Conservation (phyloP, 2,888 invertebrate species). For the Cyaniris semiargus region DNA sequence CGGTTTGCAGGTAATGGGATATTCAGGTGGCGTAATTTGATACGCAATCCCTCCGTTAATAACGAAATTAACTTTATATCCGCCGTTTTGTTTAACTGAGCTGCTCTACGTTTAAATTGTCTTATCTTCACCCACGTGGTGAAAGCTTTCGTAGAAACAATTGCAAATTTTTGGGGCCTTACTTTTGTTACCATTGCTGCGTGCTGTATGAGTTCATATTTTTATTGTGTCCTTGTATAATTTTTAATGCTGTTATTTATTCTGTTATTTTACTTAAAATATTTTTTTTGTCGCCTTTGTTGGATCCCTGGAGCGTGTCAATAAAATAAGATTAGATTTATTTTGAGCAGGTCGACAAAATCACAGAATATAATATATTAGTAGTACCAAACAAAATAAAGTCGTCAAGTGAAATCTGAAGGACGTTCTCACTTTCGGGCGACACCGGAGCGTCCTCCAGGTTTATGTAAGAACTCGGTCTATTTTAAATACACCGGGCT, state of each 20-base stretch:
- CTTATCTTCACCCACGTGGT: neutral
- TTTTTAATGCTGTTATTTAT: too few species aligned
- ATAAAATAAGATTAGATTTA: neutral
- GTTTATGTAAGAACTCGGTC: neutral
- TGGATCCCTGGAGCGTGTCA: neutral
- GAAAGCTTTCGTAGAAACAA: neutral
- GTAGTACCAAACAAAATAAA: too few species aligned
- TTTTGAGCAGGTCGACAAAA: neutral
- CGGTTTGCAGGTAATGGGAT: conserved; percentile 13
- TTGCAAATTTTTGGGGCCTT: neutral
- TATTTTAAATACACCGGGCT: neutral
- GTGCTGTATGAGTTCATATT: too few species aligned
- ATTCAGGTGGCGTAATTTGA: conserved; percentile 18
- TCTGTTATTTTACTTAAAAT: neutral
- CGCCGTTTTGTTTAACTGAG: neutral
- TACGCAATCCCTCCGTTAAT: conserved; percentile 4
- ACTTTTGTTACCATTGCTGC: too few species aligned
- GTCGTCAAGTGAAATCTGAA: conserved; percentile 5
- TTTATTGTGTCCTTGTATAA: too few species aligned
- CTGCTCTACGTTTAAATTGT: neutral
- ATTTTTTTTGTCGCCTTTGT: neutral
- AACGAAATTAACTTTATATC: neutral
- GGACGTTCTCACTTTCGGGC: conserved; percentile 1
- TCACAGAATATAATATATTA: too few species aligned
- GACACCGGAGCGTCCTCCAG: neutral